Evolutionary conservation across 2,888 invertebrate species (phyloP).

Genomic region (Petrolisthes manimaculis): DNA sequence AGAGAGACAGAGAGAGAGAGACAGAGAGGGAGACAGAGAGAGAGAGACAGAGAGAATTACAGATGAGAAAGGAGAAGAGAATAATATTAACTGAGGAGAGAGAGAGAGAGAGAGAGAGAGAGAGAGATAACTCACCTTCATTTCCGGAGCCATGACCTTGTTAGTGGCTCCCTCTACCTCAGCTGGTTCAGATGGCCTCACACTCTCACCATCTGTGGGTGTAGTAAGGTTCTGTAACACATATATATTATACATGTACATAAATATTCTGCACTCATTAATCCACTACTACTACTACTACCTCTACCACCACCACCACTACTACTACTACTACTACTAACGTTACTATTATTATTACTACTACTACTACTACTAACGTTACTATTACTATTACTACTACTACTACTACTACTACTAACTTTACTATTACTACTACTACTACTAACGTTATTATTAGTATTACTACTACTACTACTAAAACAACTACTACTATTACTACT

Average conservation of each 20-base stretch:
- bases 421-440: background rate
- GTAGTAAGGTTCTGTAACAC: background rate
- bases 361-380: too few relatives aligned
- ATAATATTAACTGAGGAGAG: background rate
- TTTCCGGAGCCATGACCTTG: slow-evolving; percentile 24
- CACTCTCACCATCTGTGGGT: background rate
- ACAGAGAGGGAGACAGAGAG: background rate
- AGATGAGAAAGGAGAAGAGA: background rate
- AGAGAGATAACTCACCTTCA: slow-evolving; percentile 7
- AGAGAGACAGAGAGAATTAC: background rate
- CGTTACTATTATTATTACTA: too few relatives aligned
- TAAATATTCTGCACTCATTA: background rate
- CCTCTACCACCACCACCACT: background rate
- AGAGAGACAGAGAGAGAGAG: slow-evolving; percentile 11
- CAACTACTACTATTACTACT: too few relatives aligned
- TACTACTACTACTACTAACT: too few relatives aligned
- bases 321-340: too few relatives aligned
- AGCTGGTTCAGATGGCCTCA: background rate
- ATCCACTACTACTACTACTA: background rate
- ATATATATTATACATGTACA: background rate
- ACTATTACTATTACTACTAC: too few relatives aligned
- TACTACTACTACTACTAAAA: too few relatives aligned
- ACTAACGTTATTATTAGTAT: too few relatives aligned
- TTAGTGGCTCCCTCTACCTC: slow-evolving; percentile 13
- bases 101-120: background rate